Conservation (phyloP, 2,888 invertebrate genomes). For the Drosophila borealis region DNA sequence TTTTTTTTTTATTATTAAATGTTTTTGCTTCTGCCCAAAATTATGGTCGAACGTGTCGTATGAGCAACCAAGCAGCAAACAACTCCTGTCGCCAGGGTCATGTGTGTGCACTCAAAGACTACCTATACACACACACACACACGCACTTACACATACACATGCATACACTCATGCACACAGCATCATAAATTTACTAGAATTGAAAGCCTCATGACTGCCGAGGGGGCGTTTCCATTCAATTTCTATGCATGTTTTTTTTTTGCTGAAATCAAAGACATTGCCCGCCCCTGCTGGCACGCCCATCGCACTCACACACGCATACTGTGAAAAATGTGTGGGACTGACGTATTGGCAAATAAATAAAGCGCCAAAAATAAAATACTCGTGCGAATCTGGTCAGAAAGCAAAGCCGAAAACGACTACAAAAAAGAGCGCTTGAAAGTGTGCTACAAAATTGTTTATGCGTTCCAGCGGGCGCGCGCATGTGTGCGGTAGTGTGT, state of each 20-base stretch:
- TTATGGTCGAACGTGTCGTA: constrained; percentile 59
- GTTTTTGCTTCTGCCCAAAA: constrained; percentile 34
- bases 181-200: constrained; percentile 65
- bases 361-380: constrained; percentile 53
- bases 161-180: constrained; percentile 14
- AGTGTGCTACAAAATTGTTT: constrained; percentile 70
- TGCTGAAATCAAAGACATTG: constrained; percentile 45
- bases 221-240: constrained; percentile 59
- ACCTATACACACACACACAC: constrained; percentile 24
- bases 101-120: constrained; percentile 30
- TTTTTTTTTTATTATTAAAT: constrained; percentile 43
- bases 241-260: constrained; percentile 44
- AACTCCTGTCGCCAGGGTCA: constrained; percentile 55
- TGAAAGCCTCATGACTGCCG: constrained; percentile 49
- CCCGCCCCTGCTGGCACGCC: constrained; percentile 16
- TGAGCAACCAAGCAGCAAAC: constrained; percentile 68
- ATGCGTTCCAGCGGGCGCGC: constrained; percentile 26
- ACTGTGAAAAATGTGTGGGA: constrained; percentile 15
- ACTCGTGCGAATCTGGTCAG: constrained; percentile 39
- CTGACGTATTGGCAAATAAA: constrained; percentile 60
- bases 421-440: constrained; percentile 42
- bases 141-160: neutral
- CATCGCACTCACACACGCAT: constrained; percentile 5
- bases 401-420: constrained; percentile 31
- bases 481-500: neutral